Evolutionary conservation across 2,888 invertebrate genomes (phyloP), one percentile per base, ranked within the genome.

Genomic region (Cryptosula pallasiana): DNA sequence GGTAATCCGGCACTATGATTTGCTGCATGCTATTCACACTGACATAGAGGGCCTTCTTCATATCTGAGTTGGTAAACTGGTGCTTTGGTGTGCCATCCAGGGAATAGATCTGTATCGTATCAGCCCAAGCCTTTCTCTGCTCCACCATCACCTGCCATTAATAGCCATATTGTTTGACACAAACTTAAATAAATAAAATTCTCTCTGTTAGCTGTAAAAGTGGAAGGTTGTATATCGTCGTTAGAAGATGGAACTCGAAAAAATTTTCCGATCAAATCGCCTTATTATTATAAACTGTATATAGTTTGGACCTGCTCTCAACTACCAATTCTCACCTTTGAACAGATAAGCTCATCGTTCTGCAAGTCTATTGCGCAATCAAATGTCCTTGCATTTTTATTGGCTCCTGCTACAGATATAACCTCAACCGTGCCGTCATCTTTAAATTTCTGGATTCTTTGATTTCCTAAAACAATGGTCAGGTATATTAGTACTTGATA

Each of bases 21-120:
- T 76, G 73, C 13, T 73, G 73, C n/a, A 45, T 69, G 34, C 73
- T 73, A 71, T 76, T 76, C 23, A 73, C 69, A 1, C 75, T 75
- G 2, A 76, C 72, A 57, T 75, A 76, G 23, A 76, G 73, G n/a
- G 74, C 75, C 36, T 75, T 76, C 57, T 75, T 76, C 76, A 76
- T 76, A 20, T 72, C 72, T 55, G 74, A 73, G 72, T 76, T 76
- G 45, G 72, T 73, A 55, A 76, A 76, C 69, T 74, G 71, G 35
- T 73, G 71, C 72, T 76, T 72, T 16, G 76, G 72, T 13, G 35
- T 69, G 16, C 76, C 76, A 13, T 75, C 74, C 0, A 55, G 35
- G 35, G 45, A 57, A 72, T 74, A 76, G 3, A 75, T 58, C 27
- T 71, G 71, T 16, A 76, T 73, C 1, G 74, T 76, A 57, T 75